Conservation (phyloP, 37 sponge, comb jelly and placozoan genomes). For the Lycopodina hypogea region DNA sequence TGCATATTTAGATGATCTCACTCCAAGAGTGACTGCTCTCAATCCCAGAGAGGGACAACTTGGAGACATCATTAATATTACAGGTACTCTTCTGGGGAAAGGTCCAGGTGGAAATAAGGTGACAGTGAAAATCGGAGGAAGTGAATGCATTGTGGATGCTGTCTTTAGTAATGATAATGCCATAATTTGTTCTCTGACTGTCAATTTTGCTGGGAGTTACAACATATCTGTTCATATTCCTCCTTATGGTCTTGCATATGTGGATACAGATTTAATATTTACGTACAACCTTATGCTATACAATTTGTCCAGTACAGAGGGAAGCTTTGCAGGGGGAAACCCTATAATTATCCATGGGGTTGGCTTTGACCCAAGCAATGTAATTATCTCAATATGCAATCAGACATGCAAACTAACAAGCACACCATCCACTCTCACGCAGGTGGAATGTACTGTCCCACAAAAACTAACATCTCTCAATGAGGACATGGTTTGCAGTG, state of each 20-base stretch:
- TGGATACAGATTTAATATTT: conserved; percentile 6
- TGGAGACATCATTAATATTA: conserved; percentile 40
- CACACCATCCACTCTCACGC: conserved; percentile 4
- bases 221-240: conserved; percentile 24
- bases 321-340: conserved; percentile 61
- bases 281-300: conserved; percentile 37
- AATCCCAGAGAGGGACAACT: conserved; percentile 47
- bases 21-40: conserved; percentile 52
- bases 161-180: conserved; percentile 15
- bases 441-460: conserved; percentile 47
- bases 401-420: conserved; percentile 23
- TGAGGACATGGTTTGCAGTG: conserved; percentile 25
- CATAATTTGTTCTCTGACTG: conserved; percentile 35
- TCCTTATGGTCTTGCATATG: conserved; percentile 27
- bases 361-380: conserved; percentile 57
- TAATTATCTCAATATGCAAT: conserved; percentile 49
- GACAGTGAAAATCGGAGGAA: conserved; percentile 34
- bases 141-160: conserved; percentile 21
- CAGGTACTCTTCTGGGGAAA: conserved; percentile 25
- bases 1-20: conserved; percentile 31
- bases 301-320: conserved; percentile 21
- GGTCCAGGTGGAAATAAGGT: not conserved
- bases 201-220: conserved; percentile 53
- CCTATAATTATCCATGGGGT: conserved; percentile 41
- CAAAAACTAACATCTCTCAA: conserved; percentile 2